Percentiles rank a stretch among this genome's conserved stretches.
Evolutionary conservation across 2,888 invertebrate species (phyloP).

Genomic region (Drosophila sordidula): DNA sequence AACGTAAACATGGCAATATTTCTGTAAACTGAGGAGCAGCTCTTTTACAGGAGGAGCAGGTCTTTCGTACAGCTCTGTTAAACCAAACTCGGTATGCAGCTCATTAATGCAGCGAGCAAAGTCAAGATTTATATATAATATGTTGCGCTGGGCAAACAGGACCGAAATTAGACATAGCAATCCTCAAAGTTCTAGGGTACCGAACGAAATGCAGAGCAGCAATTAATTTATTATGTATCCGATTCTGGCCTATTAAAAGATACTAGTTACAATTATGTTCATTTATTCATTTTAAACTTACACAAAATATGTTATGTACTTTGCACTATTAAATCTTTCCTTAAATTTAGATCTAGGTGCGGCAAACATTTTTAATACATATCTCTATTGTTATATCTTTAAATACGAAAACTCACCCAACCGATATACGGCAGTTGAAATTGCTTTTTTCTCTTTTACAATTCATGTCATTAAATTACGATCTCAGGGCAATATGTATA

Average conservation of each 20-base stretch:
- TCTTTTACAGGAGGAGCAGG: conserved; percentile 15
- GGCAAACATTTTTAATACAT: conserved; percentile 42
- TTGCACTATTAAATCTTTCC: conserved; percentile 71
- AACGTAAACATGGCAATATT: conserved; percentile 3
- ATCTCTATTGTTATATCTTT: conserved; percentile 33
- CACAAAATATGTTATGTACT: conserved; percentile 57
- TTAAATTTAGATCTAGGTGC: conserved; percentile 68
- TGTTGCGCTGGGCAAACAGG: background rate
- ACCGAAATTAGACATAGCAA: background rate
- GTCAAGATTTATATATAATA: background rate
- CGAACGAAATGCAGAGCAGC: background rate
- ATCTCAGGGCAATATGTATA: conserved; percentile 6
- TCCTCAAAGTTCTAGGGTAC: background rate
- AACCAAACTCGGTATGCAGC: conserved; percentile 12
- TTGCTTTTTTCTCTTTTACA: conserved; percentile 25
- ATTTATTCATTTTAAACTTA: conserved; percentile 71
- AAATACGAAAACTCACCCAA: conserved; percentile 17
- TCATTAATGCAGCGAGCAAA: background rate
- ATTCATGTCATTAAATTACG: conserved; percentile 25
- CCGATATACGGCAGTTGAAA: conserved; percentile 10
- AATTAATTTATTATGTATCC: background rate
- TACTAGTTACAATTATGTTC: conserved; percentile 48
- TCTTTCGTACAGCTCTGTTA: conserved; percentile 5
- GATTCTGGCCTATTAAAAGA: background rate
- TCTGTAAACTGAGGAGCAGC: background rate